Evolutionary conservation across 2,113 vertebrate genomes (phyloP).

Genomic region (Phyllopteryx taeniolatus): DNA sequence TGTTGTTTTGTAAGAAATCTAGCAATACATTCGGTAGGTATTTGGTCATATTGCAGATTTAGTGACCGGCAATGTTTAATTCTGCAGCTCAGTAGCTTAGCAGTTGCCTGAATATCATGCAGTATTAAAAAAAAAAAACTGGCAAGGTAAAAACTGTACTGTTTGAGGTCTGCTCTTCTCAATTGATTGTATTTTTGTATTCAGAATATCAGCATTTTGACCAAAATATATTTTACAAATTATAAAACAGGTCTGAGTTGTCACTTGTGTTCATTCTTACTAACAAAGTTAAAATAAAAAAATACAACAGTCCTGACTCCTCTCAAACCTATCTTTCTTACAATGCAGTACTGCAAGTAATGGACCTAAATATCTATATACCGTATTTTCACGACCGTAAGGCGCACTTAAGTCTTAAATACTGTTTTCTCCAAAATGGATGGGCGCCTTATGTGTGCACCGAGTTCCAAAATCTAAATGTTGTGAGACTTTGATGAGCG

Average conservation of each 20-base stretch:
- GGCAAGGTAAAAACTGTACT: conserved; percentile 8
- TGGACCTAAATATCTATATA: too few relatives aligned
- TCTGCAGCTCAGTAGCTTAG: conserved; percentile 32
- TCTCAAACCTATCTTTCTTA: too few relatives aligned
- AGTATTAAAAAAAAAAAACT: conserved; percentile 4
- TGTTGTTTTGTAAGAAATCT: conserved; percentile 21
- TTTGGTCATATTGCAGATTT: conserved; percentile 20
- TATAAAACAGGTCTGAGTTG: conserved; percentile 31
- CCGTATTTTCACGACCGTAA: too few relatives aligned
- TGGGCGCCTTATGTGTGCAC: too few relatives aligned
- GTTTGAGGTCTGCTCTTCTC: conserved; percentile 34
- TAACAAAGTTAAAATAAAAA: not conserved
- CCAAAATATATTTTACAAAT: conserved; percentile 76
- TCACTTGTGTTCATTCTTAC: not conserved
- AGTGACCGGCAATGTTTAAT: not conserved
- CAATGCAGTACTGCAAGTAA: too few relatives aligned
- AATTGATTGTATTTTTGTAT: conserved; percentile 63
- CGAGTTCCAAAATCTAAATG: too few relatives aligned
- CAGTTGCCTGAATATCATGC: conserved; percentile 30
- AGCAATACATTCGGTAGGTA: conserved; percentile 10
- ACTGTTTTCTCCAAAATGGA: too few relatives aligned
- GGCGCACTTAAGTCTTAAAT: too few relatives aligned
- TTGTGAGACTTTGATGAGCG: too few relatives aligned
- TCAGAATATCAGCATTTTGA: conserved; percentile 70
- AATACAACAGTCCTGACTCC: too few relatives aligned